A percentile compares a stretch with the other conserved stretches of the same genome.
phyloP scores from a whole-genome alignment of 2,888 invertebrate genomes.

The Lasius platythorax region DNA sequence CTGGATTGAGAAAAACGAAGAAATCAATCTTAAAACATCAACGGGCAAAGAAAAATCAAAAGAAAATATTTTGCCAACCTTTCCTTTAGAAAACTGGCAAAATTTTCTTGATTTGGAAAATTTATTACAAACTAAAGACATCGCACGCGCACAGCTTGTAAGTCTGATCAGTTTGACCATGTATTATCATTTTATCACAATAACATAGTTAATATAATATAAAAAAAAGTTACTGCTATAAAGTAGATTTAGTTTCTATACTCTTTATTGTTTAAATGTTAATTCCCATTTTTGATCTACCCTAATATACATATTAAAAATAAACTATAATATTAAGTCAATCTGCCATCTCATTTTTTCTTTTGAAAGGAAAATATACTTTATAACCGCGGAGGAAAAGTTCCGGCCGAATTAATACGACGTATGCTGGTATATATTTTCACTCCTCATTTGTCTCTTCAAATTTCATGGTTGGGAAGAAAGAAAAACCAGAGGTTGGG shows the following conservation, averaged over 20 bases:
- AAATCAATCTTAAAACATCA: not conserved
- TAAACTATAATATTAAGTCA: too few relatives aligned
- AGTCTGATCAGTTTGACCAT: not conserved
- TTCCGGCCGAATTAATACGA: constrained; percentile 8
- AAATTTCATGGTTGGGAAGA: not conserved
- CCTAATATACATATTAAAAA: not conserved
- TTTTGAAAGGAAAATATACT: not conserved
- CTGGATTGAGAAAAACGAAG: not conserved
- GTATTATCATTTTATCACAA: constrained; percentile 1
- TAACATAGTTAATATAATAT: not conserved
- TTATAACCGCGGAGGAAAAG: constrained; percentile 4
- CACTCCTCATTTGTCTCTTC: not conserved
- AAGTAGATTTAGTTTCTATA: not conserved
- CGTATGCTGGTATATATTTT: constrained; percentile 9
- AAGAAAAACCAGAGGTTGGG: not conserved
- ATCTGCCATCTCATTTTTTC: too few relatives aligned
- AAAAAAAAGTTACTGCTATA: not conserved
- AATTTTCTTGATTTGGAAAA: not conserved
- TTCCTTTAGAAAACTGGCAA: not conserved
- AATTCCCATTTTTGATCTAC: not conserved
- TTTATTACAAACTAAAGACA: not conserved
- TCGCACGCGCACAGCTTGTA: not conserved
- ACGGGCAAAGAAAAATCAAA: not conserved
- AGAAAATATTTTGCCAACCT: constrained; percentile 2
- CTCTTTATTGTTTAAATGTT: not conserved